phyloP scores from a whole-genome alignment of 2,888 invertebrate species.

The Neria commutata region DNA sequence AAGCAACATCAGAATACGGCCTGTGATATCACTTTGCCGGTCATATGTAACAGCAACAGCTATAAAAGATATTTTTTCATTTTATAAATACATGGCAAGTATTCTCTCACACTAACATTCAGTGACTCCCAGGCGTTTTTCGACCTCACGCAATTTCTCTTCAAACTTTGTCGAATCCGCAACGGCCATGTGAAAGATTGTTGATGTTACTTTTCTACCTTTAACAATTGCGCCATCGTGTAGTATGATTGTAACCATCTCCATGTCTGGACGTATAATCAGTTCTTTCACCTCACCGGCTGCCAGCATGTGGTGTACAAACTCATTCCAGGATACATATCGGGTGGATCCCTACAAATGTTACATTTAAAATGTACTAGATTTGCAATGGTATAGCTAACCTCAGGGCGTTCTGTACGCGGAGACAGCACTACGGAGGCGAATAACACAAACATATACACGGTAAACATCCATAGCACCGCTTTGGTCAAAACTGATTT shows the following conservation, averaged over 20 bases:
- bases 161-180: slow-evolving; percentile 87
- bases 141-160: slow-evolving; percentile 85
- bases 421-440: slow-evolving; percentile 75
- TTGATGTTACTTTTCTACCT: slow-evolving; percentile 70
- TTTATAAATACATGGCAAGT: no score
- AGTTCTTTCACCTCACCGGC: slow-evolving; percentile 93
- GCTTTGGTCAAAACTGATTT: slow-evolving; percentile 76
- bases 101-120: slow-evolving; percentile 65
- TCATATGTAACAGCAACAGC: slow-evolving; percentile 84
- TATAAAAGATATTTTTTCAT: slow-evolving; percentile 26
- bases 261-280: slow-evolving; percentile 83
- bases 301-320: slow-evolving; percentile 90
- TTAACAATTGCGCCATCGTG: slow-evolving; percentile 87
- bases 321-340: slow-evolving; percentile 96
- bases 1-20: slow-evolving; percentile 73
- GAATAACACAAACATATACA: slow-evolving; percentile 75
- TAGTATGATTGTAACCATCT: slow-evolving; percentile 83
- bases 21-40: slow-evolving; percentile 75
- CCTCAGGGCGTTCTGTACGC: slow-evolving; percentile 73
- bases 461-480: slow-evolving; percentile 79
- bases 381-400: slow-evolving; percentile 47
- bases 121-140: slow-evolving; percentile 78
- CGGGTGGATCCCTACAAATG: slow-evolving; percentile 63
- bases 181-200: slow-evolving; percentile 82
- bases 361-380: no score